Conservation (phyloP, 2,888 invertebrate genomes). For the Parelbella ahira region DNA sequence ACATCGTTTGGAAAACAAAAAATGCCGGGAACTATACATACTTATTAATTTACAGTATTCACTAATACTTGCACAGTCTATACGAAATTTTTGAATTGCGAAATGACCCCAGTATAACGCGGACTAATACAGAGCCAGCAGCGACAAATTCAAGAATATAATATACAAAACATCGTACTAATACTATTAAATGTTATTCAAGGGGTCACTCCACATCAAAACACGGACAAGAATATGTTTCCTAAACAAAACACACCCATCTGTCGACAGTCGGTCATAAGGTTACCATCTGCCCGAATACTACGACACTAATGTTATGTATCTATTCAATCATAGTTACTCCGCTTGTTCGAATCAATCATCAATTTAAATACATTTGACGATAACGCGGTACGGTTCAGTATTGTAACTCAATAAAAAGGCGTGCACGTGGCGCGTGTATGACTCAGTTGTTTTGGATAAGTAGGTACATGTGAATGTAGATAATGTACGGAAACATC, state of each 20-base stretch:
- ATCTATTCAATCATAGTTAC: slow-evolving; percentile 67
- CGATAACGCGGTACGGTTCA: slow-evolving; percentile 42
- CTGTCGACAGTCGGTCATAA: slow-evolving; percentile 55
- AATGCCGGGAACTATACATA: too few relatives aligned
- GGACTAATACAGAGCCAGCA: too few relatives aligned
- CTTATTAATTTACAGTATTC: too few relatives aligned
- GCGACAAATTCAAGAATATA: too few relatives aligned
- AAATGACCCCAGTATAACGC: too few relatives aligned
- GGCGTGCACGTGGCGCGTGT: slow-evolving; percentile 28
- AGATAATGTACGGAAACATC: too few relatives aligned
- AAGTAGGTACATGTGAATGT: too few relatives aligned
- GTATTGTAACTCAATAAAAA: slow-evolving; percentile 47
- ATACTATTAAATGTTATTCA: slow-evolving; percentile 7
- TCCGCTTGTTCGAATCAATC: slow-evolving; percentile 67
- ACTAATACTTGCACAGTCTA: too few relatives aligned
- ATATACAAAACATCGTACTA: too few relatives aligned
- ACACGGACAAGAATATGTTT: slow-evolving; percentile 16
- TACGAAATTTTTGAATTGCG: too few relatives aligned
- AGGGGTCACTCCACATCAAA: slow-evolving; percentile 15
- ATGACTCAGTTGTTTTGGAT: slow-evolving; percentile 24
- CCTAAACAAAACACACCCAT: slow-evolving; percentile 21
- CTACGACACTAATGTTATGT: slow-evolving; percentile 73
- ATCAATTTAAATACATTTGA: slow-evolving; percentile 76
- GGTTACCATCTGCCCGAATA: slow-evolving; percentile 58
- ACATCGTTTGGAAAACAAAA: too few relatives aligned